Evolutionary conservation across 2,113 vertebrate genomes (phyloP).

Genomic region (Otus sunia): DNA sequence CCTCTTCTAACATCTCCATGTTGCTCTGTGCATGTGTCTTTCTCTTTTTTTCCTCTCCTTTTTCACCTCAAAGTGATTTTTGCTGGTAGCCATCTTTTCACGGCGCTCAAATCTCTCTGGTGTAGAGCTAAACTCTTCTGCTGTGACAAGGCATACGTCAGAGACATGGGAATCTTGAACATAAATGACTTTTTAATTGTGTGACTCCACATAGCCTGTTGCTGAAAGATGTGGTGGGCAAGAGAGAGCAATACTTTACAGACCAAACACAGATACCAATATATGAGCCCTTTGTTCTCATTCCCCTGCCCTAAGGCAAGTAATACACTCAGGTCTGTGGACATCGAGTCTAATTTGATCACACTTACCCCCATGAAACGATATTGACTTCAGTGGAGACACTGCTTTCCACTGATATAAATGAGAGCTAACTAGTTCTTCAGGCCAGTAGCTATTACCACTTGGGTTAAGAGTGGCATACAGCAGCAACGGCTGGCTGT

Average conservation of each 20-base stretch:
- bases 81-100: neutral
- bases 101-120: rapidly evolving
- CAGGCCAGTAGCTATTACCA: conserved; percentile 11
- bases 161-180: neutral
- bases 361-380: conserved; percentile 33
- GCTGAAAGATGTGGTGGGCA: neutral
- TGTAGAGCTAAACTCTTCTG: neutral
- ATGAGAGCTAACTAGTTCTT: conserved; percentile 46
- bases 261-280: conserved; percentile 7
- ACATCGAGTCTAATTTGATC: conserved; percentile 58
- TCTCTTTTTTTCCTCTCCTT: neutral
- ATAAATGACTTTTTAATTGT: conserved; percentile 43
- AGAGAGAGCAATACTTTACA: conserved; percentile 29
- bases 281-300: conserved; percentile 40
- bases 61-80: neutral
- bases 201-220: neutral
- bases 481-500: neutral
- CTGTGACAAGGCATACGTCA: neutral
- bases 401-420: conserved; percentile 39
- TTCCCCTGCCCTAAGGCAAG: conserved; percentile 24
- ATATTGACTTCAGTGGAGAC: conserved; percentile 42
- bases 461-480: rapidly evolving
- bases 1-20: neutral
- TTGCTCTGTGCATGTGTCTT: neutral
- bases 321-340: conserved; percentile 55